Evolutionary conservation across 2,113 vertebrate species (phyloP), one percentile per base, ranked within the genome.

Genomic region (Sorex fumeus): DNA sequence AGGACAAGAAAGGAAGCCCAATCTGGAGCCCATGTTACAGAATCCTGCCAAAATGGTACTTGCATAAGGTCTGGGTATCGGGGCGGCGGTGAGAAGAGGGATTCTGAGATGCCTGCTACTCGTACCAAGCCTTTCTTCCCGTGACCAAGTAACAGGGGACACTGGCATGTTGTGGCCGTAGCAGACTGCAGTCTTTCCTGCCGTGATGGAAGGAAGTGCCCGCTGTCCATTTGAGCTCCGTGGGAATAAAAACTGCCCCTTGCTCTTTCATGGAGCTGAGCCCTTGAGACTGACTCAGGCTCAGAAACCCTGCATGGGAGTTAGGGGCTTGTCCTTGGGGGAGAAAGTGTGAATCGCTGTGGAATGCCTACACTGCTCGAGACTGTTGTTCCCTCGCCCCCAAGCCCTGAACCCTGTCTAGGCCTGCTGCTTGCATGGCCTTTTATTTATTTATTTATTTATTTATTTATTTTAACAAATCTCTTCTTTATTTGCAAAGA

Each of bases 21-120:
- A 27, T 77, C 78, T 82, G 84, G 88, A 85, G 93, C 72, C 71
- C 7, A 43, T 72, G 50, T 78, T 43, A 32, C 40, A n/a, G 47
- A 30, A n/a, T 18, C 23, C 78, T 86, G 5, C 83, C 70, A 32
- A 76, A 53, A 4, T 3, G 12, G 28, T 21, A 27, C 0, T 71
- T 71, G 45, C 36, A 70, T 23, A 57, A 8, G 32, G 23, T 23
- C 6, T 40, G 23, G n/a, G 70, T 90, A 15, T 87, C 18, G 62
- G 77, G 75, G 53, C 15, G 23, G 70, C 21, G 50, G 10, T 25
- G 40, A 30, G 76, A 91, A 13, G 50, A 28, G 84, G 1, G 21
- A 32, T 66, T 66, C 80, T 79, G 69, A 67, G 28, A 2, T 40
- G 12, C 25, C 45, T 36, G 67, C 18, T 18, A 5, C 34, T 4